Conservation (phyloP, 23 tunicate species). For the Halocynthia roretzi region DNA sequence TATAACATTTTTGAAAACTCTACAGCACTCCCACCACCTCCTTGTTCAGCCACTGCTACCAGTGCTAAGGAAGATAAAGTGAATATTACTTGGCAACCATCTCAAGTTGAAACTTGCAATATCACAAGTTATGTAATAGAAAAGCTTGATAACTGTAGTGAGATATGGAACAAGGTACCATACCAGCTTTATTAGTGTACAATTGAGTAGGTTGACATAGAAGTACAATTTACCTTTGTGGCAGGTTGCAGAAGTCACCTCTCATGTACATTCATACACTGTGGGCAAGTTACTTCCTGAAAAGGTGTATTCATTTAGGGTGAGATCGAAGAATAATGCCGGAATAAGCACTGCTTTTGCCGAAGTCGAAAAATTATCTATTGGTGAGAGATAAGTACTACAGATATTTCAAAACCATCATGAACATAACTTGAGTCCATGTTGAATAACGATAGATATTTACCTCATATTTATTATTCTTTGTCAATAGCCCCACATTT, state of each 20-base stretch:
- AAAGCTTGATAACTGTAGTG: neutral
- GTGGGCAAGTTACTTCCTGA: neutral
- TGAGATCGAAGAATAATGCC: neutral
- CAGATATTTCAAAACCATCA: too few species aligned
- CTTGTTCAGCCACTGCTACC: neutral
- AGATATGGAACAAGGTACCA: constrained; percentile 2
- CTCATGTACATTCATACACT: neutral
- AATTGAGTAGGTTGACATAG: neutral
- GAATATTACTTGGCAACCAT: constrained; percentile 8
- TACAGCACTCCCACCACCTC: constrained; percentile 15
- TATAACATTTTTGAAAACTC: neutral
- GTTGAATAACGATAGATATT: neutral
- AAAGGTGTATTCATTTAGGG: neutral
- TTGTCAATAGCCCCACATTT: constrained; percentile 10
- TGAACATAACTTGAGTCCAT: neutral
- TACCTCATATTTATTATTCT: neutral
- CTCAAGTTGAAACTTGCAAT: neutral
- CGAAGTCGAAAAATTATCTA: neutral
- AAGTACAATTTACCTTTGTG: neutral
- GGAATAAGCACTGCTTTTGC: neutral
- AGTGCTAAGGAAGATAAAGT: neutral
- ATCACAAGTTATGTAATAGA: constrained; percentile 6
- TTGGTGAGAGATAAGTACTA: neutral
- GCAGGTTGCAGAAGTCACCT: constrained; percentile 8
- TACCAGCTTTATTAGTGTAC: neutral